Evolutionary conservation across 2,113 vertebrate species (phyloP).

Genomic region (Hippocampus zosterae): DNA sequence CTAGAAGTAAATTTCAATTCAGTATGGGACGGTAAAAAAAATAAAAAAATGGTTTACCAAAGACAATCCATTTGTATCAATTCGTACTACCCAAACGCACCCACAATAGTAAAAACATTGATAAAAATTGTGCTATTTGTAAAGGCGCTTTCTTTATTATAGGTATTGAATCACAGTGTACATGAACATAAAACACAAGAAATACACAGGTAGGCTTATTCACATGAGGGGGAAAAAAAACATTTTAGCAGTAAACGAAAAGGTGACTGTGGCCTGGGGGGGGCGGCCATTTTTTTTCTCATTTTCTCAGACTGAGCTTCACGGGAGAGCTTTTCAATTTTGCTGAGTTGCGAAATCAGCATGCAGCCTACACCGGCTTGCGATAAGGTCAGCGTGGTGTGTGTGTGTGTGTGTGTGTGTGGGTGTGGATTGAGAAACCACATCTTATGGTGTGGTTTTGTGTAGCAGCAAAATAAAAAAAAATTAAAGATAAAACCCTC

Average conservation of each 20-base stretch:
- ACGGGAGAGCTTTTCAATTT: constrained; percentile 56
- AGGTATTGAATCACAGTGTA: too few relatives aligned
- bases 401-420: constrained; percentile 15
- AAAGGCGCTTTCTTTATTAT: too few relatives aligned
- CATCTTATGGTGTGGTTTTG: constrained; percentile 11
- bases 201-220: constrained; percentile 25
- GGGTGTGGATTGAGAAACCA: constrained; percentile 1
- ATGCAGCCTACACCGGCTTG: constrained; percentile 33
- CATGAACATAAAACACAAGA: constrained; percentile 22
- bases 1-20: background rate
- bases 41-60: too few relatives aligned
- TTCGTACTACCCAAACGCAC: too few relatives aligned
- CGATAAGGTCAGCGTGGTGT: constrained; percentile 37
- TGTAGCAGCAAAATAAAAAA: background rate
- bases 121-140: too few relatives aligned
- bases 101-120: too few relatives aligned
- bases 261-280: constrained; percentile 50
- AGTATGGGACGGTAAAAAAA: too few relatives aligned
- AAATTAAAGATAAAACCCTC: too few relatives aligned
- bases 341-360: constrained; percentile 36
- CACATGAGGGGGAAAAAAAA: constrained; percentile 33
- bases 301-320: constrained; percentile 16
- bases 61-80: too few relatives aligned
- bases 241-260: constrained; percentile 27
- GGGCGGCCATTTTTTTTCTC: constrained; percentile 38